Evolutionary conservation across 2,113 vertebrate genomes (phyloP).

Genomic region (Zosterops borbonicus): DNA sequence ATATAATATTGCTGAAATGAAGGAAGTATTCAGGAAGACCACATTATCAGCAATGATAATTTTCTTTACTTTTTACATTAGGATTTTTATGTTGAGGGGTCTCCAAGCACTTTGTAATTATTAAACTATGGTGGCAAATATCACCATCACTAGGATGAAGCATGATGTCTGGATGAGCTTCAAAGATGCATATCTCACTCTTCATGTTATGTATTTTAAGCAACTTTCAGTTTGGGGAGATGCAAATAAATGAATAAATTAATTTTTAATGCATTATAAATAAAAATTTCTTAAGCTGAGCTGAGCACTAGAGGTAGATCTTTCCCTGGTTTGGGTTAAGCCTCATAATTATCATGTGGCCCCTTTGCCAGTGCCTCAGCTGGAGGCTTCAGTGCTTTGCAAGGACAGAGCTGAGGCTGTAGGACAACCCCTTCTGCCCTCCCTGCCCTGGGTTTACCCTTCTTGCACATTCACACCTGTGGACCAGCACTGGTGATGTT

Average conservation of each 20-base stretch:
- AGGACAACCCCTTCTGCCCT: not conserved
- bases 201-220: not conserved
- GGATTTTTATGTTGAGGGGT: not conserved
- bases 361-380: not conserved
- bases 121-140: not conserved
- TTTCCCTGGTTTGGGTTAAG: not conserved
- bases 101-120: not conserved
- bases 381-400: not conserved
- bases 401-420: not conserved
- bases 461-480: rapidly evolving
- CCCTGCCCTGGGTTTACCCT: not conserved
- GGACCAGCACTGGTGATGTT: not conserved
- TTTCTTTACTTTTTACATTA: not conserved
- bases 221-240: not conserved
- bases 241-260: conserved; percentile 29
- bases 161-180: not conserved
- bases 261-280: not conserved
- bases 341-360: not conserved
- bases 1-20: not conserved
- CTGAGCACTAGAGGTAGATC: not conserved
- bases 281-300: not conserved
- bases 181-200: not conserved
- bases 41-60: not conserved
- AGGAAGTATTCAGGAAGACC: not conserved
- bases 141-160: not conserved